A percentile compares a stretch with the other conserved stretches of the same genome.
These are phyloP conservation scores for Neodontobutis hainanensis DNA, from an alignment of 2,113 vertebrate species.

Conservation along the genomic window DNA sequence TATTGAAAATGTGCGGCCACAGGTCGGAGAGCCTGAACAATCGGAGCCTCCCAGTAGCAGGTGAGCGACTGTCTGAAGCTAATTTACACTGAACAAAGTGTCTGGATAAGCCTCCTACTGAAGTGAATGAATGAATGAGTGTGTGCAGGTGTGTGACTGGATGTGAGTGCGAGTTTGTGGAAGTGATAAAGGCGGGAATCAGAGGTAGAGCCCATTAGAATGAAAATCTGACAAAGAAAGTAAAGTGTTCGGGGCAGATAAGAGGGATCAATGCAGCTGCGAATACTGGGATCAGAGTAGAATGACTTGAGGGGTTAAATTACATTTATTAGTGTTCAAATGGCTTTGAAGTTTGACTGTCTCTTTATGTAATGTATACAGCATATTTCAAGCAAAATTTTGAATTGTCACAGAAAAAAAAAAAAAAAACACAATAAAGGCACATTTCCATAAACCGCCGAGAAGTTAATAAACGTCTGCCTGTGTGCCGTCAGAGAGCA, in stretches of 20 bases:
- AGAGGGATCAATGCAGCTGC: conserved; percentile 27
- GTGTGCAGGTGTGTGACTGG: background rate
- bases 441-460: background rate
- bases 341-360: too few species aligned
- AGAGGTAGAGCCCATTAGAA: conserved; percentile 30
- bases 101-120: conserved; percentile 45
- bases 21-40: conserved; percentile 43
- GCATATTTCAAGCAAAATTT: background rate
- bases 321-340: too few species aligned
- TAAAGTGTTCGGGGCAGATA: conserved; percentile 43
- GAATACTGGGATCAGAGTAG: conserved; percentile 13
- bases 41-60: conserved; percentile 24
- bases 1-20: conserved; percentile 36
- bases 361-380: background rate
- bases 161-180: background rate
- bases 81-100: conserved; percentile 55
- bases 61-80: conserved; percentile 30
- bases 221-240: conserved; percentile 39
- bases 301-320: background rate
- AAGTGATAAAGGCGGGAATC: conserved; percentile 16
- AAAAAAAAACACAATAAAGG: background rate
- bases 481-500: too few species aligned
- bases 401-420: background rate
- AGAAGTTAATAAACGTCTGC: background rate
- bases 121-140: conserved; percentile 20